Evolutionary conservation across 2,113 vertebrate species (phyloP), one percentile per base, ranked within the genome.

Genomic region (Psophia crepitans): DNA sequence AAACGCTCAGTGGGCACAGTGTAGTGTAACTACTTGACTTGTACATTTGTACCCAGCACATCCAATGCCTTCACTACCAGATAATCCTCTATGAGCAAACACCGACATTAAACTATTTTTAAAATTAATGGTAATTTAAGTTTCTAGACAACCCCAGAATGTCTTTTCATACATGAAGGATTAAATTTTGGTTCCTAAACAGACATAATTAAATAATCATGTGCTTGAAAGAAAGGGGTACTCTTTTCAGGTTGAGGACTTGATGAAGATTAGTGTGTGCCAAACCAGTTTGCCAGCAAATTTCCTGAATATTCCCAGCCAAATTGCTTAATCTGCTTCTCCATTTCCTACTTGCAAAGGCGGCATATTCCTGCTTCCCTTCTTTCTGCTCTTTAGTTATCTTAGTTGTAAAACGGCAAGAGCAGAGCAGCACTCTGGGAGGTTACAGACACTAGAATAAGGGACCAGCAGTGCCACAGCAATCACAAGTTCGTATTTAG

Each of bases 271-370:
- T 53, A 63, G 44, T 10, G 8, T 32, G 57, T 51, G 49, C 56
- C 60, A 77, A 93, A 80, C 3, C 46, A n/a, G 12, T 56, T 85
- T 78, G 32, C 71, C 68, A 56, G 33, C 60, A 78, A 27, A 78
- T 94, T 95, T 96, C 68, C 88, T 93, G 73, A 92, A 30, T 81
- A 75, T 84, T 84, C 60, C 43, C 54, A 92, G 66, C 3, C 37
- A 66, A 71, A 63, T 41, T 75, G 37, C 24, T 94, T 88, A 74
- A 88, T 66, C 64, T 63, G 15, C 23, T 70, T 83, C 61, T 87
- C 54, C 7, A 2, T 39, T 95, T 83, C 74, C 84, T 73, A 19
- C 65, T 66, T 85, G 32, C 9, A 15, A 69, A 41, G 28, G 43
- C 3, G 26, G 53, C 54, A 33, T 28, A 73, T 82, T 91, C 65